These are phyloP conservation scores for Hoplostethus mediterraneus DNA, from an alignment of 2,797 vertebrate genomes.

Conservation along the genomic window DNA sequence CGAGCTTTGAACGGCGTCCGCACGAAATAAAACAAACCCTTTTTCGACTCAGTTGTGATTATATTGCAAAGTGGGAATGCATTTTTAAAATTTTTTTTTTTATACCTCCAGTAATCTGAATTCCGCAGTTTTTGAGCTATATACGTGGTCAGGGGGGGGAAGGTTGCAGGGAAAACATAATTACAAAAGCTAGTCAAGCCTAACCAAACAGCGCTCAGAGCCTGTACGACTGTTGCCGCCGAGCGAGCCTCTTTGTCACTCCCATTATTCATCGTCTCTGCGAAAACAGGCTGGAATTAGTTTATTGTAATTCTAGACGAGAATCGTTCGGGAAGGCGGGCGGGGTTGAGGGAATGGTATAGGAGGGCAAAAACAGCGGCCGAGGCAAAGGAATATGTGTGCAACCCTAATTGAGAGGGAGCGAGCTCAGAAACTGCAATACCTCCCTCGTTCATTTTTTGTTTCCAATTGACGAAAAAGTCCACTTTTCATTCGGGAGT, in stretches of 20 bases:
- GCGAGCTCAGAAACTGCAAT: constrained; percentile 39
- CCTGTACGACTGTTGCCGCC: constrained; percentile 77
- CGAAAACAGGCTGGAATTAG: constrained; percentile 79
- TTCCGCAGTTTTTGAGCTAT: constrained; percentile 62
- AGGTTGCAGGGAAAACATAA: constrained; percentile 80
- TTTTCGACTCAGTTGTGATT: constrained; percentile 63
- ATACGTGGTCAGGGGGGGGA: constrained; percentile 59
- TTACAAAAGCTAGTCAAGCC: constrained; percentile 87
- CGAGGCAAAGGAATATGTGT: constrained; percentile 52
- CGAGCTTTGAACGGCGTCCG: constrained; percentile 48
- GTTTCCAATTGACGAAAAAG: constrained; percentile 20
- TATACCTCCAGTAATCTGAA: constrained; percentile 72
- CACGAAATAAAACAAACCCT: constrained; percentile 58
- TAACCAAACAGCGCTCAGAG: constrained; percentile 85
- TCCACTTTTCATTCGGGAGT: constrained; percentile 33
- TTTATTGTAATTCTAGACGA: constrained; percentile 79
- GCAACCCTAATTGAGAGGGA: constrained; percentile 61
- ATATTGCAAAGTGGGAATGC: constrained; percentile 64
- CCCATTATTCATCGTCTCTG: constrained; percentile 84
- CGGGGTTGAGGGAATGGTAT: constrained; percentile 26
- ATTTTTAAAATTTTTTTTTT: constrained; percentile 37
- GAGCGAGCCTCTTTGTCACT: constrained; percentile 83
- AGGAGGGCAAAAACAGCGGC: constrained; percentile 52
- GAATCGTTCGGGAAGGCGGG: constrained; percentile 56
- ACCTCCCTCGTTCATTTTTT: constrained; percentile 26